phyloP scores from a whole-genome alignment of 2,888 invertebrate genomes.

The Crocallis elinguaria region DNA sequence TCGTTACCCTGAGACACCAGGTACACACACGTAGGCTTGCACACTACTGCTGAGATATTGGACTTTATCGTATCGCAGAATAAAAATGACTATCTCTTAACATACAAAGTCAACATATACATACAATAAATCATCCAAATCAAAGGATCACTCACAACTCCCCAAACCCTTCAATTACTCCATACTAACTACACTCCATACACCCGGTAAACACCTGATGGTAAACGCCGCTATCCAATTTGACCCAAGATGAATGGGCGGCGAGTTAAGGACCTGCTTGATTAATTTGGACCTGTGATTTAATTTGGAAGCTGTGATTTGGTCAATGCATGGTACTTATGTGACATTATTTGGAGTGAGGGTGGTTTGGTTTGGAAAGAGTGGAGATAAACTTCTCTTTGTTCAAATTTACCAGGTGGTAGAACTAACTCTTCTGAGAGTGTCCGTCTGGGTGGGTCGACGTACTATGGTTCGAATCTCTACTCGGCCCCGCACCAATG shows the following conservation, averaged over 20 bases:
- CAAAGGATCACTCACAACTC: constrained; percentile 5
- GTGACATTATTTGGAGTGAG: constrained; percentile 5
- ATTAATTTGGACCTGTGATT: constrained; percentile 19
- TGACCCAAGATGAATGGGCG: constrained; percentile 18
- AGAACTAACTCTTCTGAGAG: too few species aligned
- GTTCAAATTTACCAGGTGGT: neutral
- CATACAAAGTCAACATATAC: neutral
- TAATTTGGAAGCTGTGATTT: constrained; percentile 16
- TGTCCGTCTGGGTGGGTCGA: too few species aligned
- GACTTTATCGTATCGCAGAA: too few species aligned
- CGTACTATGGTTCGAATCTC: too few species aligned
- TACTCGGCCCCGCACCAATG: too few species aligned
- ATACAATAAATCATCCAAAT: constrained; percentile 8
- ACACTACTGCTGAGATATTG: too few species aligned
- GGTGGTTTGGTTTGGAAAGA: neutral
- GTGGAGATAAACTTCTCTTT: constrained; percentile 2
- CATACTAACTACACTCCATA: neutral
- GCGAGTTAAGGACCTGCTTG: constrained; percentile 9
- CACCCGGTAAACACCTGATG: constrained; percentile 8
- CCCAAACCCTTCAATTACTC: constrained; percentile 5
- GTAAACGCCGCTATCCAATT: constrained; percentile 11
- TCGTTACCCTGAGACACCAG: too few species aligned
- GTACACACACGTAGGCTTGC: too few species aligned
- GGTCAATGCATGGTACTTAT: neutral
- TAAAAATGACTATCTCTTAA: too few species aligned